Evolutionary conservation across 2,888 invertebrate genomes (phyloP).

Genomic region (Erpobdella octoculata): DNA sequence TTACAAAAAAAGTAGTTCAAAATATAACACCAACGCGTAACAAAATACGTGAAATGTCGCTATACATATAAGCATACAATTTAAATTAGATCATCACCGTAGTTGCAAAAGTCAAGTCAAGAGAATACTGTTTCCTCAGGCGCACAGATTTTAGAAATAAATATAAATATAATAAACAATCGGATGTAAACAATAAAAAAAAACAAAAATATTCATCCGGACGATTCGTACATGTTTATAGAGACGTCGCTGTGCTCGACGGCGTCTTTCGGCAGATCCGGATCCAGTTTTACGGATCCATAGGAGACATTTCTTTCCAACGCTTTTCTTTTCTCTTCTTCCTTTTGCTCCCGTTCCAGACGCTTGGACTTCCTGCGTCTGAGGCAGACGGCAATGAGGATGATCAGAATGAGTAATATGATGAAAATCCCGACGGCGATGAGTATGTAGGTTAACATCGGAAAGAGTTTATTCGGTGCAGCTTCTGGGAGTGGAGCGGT

Average conservation of each 20-base stretch:
- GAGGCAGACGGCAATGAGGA: slow-evolving; percentile 13
- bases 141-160: too few relatives aligned
- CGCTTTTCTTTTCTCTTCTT: neutral
- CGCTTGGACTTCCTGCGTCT: neutral
- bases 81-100: too few relatives aligned
- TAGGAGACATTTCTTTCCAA: slow-evolving; percentile 5
- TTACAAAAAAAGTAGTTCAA: too few relatives aligned
- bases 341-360: neutral
- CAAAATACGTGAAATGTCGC: too few relatives aligned
- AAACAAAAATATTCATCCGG: too few relatives aligned
- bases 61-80: too few relatives aligned
- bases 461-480: neutral
- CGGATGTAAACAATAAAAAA: too few relatives aligned
- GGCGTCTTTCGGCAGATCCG: slow-evolving; percentile 6
- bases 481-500: neutral
- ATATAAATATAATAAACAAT: too few relatives aligned
- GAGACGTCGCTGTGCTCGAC: slow-evolving; percentile 12
- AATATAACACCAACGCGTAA: too few relatives aligned
- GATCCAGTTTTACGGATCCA: neutral
- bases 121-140: too few relatives aligned
- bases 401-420: neutral
- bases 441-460: slow-evolving; percentile 16
- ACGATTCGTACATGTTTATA: slow-evolving; percentile 17
- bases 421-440: slow-evolving; percentile 16
- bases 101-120: too few relatives aligned